Conservation (phyloP, 2,888 invertebrate genomes). For the Heliconius hortense region DNA sequence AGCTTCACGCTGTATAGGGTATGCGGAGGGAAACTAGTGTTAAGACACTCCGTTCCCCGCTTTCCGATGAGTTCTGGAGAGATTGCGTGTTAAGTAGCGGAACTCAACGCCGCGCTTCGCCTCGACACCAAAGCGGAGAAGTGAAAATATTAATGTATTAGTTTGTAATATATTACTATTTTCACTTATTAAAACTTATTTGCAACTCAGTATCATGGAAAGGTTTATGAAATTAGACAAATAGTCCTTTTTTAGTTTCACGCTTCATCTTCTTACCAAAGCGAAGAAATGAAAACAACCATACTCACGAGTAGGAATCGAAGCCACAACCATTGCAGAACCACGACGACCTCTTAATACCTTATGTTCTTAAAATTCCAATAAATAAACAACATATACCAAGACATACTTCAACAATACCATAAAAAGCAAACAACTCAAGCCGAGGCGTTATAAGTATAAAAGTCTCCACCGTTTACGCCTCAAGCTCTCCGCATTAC, state of each 20-base stretch:
- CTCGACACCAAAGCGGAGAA: no score
- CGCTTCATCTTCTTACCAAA: background rate
- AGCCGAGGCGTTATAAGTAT: background rate
- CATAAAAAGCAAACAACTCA: conserved; percentile 10
- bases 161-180: no score
- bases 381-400: background rate
- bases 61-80: no score
- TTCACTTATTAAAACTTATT: no score
- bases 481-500: conserved; percentile 30
- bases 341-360: background rate
- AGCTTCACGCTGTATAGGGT: no score
- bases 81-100: no score
- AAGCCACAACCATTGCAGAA: background rate
- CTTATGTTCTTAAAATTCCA: background rate
- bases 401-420: background rate
- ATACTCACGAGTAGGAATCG: background rate
- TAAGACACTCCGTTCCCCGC: no score
- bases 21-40: no score
- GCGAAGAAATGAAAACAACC: background rate
- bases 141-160: no score
- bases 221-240: no score
- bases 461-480: conserved; percentile 15
- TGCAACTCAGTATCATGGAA: no score
- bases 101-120: no score
- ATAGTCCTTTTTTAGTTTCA: background rate